Conservation (phyloP, 1,140 invertebrate genomes). For the Plutomurus gul region DNA sequence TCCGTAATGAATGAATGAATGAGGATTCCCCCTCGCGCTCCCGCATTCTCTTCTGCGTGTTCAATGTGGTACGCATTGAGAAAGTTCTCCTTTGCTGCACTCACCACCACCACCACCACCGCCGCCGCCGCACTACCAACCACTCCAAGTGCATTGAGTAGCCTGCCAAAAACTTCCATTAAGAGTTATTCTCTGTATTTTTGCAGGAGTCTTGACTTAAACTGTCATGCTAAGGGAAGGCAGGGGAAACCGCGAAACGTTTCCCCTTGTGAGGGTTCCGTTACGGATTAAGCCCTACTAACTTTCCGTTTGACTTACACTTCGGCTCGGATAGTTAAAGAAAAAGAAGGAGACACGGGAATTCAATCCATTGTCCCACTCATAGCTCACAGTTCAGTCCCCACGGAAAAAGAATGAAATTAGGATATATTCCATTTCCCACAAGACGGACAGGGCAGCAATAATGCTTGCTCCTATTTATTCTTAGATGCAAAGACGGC, state of each 20-base stretch:
- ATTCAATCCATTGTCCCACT: background rate
- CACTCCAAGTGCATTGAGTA: no score
- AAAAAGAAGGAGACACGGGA: conserved; percentile 15
- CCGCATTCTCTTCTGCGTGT: no score
- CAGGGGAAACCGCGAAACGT: background rate
- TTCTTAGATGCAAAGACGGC: background rate
- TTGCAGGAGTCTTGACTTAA: conserved; percentile 13
- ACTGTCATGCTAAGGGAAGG: background rate
- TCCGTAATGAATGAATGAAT: conserved; percentile 43
- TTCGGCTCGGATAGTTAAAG: conserved; percentile 6
- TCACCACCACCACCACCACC: no score
- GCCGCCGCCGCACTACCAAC: no score
- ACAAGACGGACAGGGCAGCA: conserved; percentile 38
- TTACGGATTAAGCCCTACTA: conserved; percentile 1
- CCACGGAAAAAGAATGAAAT: conserved; percentile 46
- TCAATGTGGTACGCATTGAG: no score
- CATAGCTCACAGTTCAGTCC: conserved; percentile 22
- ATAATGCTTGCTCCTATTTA: conserved; percentile 34
- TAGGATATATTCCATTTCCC: conserved; percentile 52
- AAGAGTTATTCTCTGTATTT: conserved; percentile 12
- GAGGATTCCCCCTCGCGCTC: background rate
- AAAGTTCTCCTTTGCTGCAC: no score
- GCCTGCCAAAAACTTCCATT: background rate
- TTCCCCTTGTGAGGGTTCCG: conserved; percentile 24
- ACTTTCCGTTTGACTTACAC: conserved; percentile 32